Conservation (phyloP, 2,888 invertebrate genomes). For the Yponomeuta plumbellus region DNA sequence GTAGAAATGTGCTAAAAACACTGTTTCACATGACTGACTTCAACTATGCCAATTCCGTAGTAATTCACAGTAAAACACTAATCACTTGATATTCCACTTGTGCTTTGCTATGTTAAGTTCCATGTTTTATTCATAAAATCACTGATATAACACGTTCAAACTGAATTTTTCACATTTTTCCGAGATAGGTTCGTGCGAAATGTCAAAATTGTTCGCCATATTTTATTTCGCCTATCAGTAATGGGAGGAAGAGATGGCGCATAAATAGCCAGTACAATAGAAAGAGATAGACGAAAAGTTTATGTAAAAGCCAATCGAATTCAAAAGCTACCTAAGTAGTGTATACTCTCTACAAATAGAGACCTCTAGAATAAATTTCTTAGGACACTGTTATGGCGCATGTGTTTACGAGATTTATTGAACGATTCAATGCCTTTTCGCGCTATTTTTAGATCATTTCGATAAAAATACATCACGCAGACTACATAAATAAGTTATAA, state of each 20-base stretch:
- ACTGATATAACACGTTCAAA: slow-evolving; percentile 34
- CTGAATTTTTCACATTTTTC: slow-evolving; percentile 43
- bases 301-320: slow-evolving; percentile 36
- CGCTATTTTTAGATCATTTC: slow-evolving; percentile 53
- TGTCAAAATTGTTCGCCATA: slow-evolving; percentile 64
- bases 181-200: slow-evolving; percentile 42
- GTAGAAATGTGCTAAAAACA: slow-evolving; percentile 6
- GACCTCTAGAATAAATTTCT: neutral
- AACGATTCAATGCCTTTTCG: slow-evolving; percentile 48
- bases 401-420: slow-evolving; percentile 65
- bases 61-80: slow-evolving; percentile 8
- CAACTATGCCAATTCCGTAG: neutral
- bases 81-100: slow-evolving; percentile 11
- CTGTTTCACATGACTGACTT: slow-evolving; percentile 5
- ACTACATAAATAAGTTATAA: neutral
- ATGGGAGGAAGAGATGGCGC: slow-evolving; percentile 36
- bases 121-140: slow-evolving; percentile 50
- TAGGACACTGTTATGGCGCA: slow-evolving; percentile 44
- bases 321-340: slow-evolving; percentile 22
- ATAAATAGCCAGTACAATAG: slow-evolving; percentile 10
- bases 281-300: slow-evolving; percentile 35
- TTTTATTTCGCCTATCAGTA: slow-evolving; percentile 38
- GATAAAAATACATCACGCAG: neutral
- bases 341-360: neutral
- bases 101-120: slow-evolving; percentile 17